These are phyloP conservation scores for Periplaneta americana DNA, from an alignment of 1,140 invertebrate species.

Conservation along the genomic window DNA sequence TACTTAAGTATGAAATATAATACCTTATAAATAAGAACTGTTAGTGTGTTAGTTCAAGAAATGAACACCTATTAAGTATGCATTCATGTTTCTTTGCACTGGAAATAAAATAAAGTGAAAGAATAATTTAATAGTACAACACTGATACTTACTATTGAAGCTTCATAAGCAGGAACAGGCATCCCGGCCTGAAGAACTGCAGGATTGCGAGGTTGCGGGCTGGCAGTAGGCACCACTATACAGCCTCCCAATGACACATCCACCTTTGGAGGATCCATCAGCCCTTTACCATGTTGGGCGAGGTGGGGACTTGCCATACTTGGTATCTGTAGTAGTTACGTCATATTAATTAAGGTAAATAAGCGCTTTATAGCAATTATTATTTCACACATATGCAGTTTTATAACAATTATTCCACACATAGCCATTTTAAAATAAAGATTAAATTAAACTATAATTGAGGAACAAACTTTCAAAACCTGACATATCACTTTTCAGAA, in stretches of 20 bases:
- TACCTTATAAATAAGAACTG: no score
- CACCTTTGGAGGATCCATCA: conserved; percentile 48
- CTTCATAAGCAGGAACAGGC: conserved; percentile 53
- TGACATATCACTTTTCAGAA: no score
- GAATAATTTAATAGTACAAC: conserved; percentile 17
- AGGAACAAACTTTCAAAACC: no score
- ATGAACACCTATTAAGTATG: not conserved
- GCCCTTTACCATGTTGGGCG: conserved; percentile 6
- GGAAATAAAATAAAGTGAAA: not conserved
- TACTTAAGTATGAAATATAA: conserved; percentile 3
- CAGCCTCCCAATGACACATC: conserved; percentile 49
- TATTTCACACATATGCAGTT: no score
- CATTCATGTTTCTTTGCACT: not conserved
- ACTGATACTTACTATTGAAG: conserved; percentile 60
- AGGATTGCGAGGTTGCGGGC: conserved; percentile 31
- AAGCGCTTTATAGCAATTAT: no score
- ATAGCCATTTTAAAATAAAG: no score
- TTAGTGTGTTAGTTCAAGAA: not conserved
- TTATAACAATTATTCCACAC: no score
- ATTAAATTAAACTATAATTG: no score
- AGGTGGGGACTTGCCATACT: not conserved
- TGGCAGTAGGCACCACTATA: conserved; percentile 54
- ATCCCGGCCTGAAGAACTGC: conserved; percentile 45
- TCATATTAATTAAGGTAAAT: no score
- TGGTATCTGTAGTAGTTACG: not conserved